Base-by-base conservation (phyloP, 2,113 vertebrate genomes). In the Upupa epops region DNA sequence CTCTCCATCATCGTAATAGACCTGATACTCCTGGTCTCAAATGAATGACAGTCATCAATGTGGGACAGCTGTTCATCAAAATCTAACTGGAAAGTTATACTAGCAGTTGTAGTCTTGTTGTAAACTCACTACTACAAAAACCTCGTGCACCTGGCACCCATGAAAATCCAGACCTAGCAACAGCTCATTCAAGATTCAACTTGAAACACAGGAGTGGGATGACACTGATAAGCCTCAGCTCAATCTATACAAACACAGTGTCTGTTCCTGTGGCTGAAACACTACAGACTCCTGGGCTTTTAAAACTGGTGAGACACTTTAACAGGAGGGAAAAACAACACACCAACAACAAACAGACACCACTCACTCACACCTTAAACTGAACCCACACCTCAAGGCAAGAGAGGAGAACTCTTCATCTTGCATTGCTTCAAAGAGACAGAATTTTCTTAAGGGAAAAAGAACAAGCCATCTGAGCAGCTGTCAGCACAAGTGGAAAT, bases 401-500 rank as follows among this genome's bases (percentile, higher is more conserved):
- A 89, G 15, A 74, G 12, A 66, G 73, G 6, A n/a, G 8, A 75
- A 74, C 69, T 49, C 36, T 68, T 29, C 56, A 88, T 54, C 49
- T 16, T 40, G 19, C 25, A 36, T 4, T 54, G 61, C 17, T 48
- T 61, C 22, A 85, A 65, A 36, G 31, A 80, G 51, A 16, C 78
- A 93, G 32, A 26, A 19, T 86, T 87, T 91, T 85, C 32, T 46
- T 76, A 54, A 65, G 22, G 49, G 70, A 75, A 91, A n/a, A 77
- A 77, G n/a, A 86, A 83, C 9, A 69, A 58, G 37, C 22, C 34
- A 37, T 40, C 24, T 69, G 28, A 83, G 32, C n/a, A 89, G 68
- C 75, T 90, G 76, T 76, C 4, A 77, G 65, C 60, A 80, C 79
- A 94, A 86, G 56, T 49, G 28, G 76, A 83, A 93, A 91, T 66